Base-by-base conservation (phyloP, 1,140 invertebrate species). In the Drosophila ambigua region DNA sequence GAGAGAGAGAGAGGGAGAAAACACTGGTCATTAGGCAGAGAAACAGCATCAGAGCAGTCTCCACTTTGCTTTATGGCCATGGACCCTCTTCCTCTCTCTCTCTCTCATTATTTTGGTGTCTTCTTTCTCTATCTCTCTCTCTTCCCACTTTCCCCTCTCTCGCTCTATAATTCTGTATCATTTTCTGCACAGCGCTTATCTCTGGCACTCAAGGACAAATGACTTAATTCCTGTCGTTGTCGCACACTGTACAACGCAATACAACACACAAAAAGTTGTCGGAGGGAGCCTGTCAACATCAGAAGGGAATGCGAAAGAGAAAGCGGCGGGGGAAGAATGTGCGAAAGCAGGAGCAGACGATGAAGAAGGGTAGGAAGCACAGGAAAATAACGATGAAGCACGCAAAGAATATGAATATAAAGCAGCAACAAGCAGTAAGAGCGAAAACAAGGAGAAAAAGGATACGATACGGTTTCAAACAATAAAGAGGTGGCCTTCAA, bases 151-250 rank as follows among this genome's bases (percentile, higher is more conserved):
- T 23, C 24, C 8, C 8, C 4, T 28, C 28, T 28, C 2, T 7
- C 1, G 8, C 31, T 35, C 8, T 35, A 39, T 39, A 39, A 16
- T 43, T 31, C 48, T 41, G 15, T 13, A 41, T 48, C 44, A 26
- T 53, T 54, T 8, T 57, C 41, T 51, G 51, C 35, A 52, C 54
- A 76, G 24, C 73, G 75, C 73, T 88, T 88, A 87, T 88, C 83
- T 79, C 72, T 66, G 51, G 58, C 77, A 62, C 77, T 78, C 88
- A 90, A 90, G 88, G 88, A 84, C 88, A 88, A 90, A 90, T 79
- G 79, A 83, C 71, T 90, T 90, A 88, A 79, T 78, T 89, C 77
- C 73, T 89, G 79, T 84, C 65, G 58, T 72, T 83, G 75, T 58
- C 59, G 59, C 65, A 75, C 35, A 59, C 64, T 60, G 46, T 54